A percentile compares a stretch with the other conserved stretches of the same genome.
These are phyloP conservation scores for Tetragonula clypearis DNA, from an alignment of 1,140 invertebrate genomes.

Conservation along the genomic window DNA sequence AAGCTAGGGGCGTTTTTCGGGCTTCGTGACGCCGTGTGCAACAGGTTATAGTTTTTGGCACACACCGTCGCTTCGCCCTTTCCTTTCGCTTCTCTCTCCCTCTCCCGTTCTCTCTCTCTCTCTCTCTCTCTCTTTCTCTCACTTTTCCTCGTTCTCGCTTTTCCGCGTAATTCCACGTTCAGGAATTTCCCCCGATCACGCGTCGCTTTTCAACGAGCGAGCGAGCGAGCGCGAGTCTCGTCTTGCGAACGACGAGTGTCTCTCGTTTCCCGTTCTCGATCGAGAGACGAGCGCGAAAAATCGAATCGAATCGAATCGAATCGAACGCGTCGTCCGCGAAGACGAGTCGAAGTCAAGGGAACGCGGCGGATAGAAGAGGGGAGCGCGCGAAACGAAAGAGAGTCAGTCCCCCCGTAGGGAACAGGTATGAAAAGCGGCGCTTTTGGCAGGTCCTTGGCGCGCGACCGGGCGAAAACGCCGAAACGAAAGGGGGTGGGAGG, in stretches of 20 bases:
- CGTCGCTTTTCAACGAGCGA: no score
- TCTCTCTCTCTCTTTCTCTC: constrained; percentile 17
- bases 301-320: no score
- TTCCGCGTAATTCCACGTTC: constrained; percentile 17
- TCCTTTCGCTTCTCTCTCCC: constrained; percentile 55
- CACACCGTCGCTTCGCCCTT: constrained; percentile 73
- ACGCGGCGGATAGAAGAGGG: neutral
- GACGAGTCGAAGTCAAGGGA: neutral
- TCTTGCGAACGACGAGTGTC: no score
- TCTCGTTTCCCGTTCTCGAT: no score
- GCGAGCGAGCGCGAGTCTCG: no score
- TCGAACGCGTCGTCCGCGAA: no score
- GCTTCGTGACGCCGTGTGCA: constrained; percentile 76
- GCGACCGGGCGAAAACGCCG: constrained; percentile 18
- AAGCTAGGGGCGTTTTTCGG: constrained; percentile 81
- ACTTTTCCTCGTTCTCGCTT: constrained; percentile 52
- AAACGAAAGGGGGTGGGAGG: neutral
- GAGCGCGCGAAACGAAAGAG: neutral
- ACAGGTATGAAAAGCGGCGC: neutral
- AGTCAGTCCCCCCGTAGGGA: neutral
- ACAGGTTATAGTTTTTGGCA: constrained; percentile 83
- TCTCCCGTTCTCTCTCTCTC: constrained; percentile 49
- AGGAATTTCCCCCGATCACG: neutral
- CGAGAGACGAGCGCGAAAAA: no score
- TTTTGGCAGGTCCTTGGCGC: constrained; percentile 33